Evolutionary conservation across 2,888 invertebrate genomes (phyloP), one percentile per base, ranked within the genome.

Genomic region (Pycnomerus fuliginosus): DNA sequence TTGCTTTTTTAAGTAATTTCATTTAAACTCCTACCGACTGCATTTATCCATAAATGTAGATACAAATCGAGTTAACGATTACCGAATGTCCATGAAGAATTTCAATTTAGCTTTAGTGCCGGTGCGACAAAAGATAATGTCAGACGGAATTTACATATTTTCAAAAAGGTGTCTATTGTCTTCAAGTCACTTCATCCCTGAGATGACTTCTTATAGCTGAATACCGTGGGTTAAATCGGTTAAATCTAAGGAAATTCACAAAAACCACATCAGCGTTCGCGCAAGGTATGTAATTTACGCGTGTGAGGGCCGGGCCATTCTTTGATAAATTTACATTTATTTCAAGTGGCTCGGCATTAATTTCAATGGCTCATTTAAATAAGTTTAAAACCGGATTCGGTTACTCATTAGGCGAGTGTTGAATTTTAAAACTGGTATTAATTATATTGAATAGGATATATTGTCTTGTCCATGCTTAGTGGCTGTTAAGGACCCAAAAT

Each of bases 281-380:
- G n/a, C n/a, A n/a, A n/a, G n/a, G n/a, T n/a, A n/a, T n/a, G n/a
- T n/a, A 32, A 11, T 30, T 45, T 50, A 45, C 50, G 48, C 44
- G 25, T 48, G 48, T 48, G 48, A n/a, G n/a, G n/a, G n/a, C n/a
- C n/a, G 43, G 37, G 41, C 35, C 52, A 38, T 45, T 51, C 48
- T 44, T 32, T 50, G 52, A 53, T 58, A 56, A 57, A 60, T 55
- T 53, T 49, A 55, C 52, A 56, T 58, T 60, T 53, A 53, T 58
- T 55, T 52, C 46, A 50, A 47, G 55, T 56, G 54, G 46, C 55
- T 50, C 41, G 48, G 58, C 58, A 56, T 61, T 56, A 56, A 55
- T 59, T 60, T 56, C 53, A 54, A 56, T 52, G 53, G 56, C 44
- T 52, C 55, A 55, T 60, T 60, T 61, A 61, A 59, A 58, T 60